Conservation (phyloP, 2,888 invertebrate species). For the Sarcophaga variegata region DNA sequence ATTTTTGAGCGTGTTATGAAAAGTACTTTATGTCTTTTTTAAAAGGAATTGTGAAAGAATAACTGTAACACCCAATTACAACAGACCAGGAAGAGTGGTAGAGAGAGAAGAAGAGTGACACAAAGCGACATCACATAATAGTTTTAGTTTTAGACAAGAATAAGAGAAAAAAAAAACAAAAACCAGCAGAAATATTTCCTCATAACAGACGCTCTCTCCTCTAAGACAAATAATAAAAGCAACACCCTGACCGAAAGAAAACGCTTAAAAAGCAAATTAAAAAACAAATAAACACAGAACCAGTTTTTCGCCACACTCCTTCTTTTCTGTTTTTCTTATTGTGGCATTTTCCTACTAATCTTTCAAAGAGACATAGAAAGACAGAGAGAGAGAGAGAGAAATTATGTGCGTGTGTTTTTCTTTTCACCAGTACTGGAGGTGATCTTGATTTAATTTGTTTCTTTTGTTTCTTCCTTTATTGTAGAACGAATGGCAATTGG, state of each 20-base stretch:
- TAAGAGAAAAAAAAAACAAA: constrained; percentile 15
- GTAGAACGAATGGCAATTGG: no score
- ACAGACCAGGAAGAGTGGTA: no score
- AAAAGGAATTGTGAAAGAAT: no score
- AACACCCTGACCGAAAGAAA: not conserved
- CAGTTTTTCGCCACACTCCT: not conserved
- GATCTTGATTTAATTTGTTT: not conserved
- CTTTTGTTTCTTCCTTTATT: not conserved
- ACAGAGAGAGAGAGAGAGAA: not conserved
- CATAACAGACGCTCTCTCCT: constrained; percentile 29
- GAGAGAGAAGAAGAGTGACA: no score
- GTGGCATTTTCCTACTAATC: not conserved
- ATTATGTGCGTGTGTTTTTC: not conserved
- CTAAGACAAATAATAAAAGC: not conserved
- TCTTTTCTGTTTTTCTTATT: not conserved
- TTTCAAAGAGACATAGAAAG: not conserved
- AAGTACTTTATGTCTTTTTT: no score
- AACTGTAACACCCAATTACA: no score
- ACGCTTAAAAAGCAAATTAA: not conserved
- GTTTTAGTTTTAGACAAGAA: constrained; percentile 22
- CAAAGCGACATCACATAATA: no score
- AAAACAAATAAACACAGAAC: not conserved
- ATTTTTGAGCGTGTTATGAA: no score
- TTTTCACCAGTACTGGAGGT: not conserved
- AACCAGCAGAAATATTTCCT: constrained; percentile 40